Percentiles rank a stretch among this genome's conserved stretches.
phyloP scores from a whole-genome alignment of 2,888 invertebrate species.

The Dynastes tityus region DNA sequence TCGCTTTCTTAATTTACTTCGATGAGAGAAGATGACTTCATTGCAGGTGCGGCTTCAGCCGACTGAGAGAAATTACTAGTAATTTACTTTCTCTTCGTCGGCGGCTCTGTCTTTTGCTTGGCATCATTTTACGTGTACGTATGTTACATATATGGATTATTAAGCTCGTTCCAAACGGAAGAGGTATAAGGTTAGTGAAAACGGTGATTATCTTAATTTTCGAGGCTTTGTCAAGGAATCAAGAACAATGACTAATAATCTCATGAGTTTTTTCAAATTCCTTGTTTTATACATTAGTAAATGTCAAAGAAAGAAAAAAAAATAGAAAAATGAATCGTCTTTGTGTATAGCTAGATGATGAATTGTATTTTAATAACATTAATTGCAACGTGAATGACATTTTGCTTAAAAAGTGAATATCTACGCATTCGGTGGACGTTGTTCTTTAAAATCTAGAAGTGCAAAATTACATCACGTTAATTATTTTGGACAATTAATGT shows the following conservation, averaged over 20 bases:
- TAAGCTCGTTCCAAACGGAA: conserved; percentile 16
- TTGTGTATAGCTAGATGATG: neutral
- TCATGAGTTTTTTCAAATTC: neutral
- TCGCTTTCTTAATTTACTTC: conserved; percentile 33
- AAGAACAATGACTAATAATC: conserved; percentile 22
- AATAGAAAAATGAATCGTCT: too few relatives aligned
- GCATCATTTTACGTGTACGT: neutral
- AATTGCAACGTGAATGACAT: neutral
- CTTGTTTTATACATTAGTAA: neutral
- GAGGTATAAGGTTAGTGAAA: conserved; percentile 21
- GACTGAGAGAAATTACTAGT: conserved; percentile 41
- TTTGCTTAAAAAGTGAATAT: neutral
- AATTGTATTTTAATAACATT: neutral
- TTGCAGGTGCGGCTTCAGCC: conserved; percentile 17
- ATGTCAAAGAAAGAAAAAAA: neutral
- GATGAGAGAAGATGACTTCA: conserved; percentile 42
- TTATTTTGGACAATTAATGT: too few relatives aligned
- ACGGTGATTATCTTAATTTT: conserved; percentile 25
- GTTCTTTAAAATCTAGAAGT: neutral
- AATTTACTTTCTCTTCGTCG: conserved; percentile 45
- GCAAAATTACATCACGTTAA: neutral
- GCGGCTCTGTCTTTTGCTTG: conserved; percentile 6
- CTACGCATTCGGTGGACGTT: neutral
- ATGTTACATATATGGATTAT: conserved; percentile 4
- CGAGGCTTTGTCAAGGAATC: neutral